Percentiles rank a stretch among this genome's conserved stretches.
These are phyloP conservation scores for Lordiphosa stackelbergi DNA, from an alignment of 1,140 invertebrate genomes.

Conservation along the genomic window DNA sequence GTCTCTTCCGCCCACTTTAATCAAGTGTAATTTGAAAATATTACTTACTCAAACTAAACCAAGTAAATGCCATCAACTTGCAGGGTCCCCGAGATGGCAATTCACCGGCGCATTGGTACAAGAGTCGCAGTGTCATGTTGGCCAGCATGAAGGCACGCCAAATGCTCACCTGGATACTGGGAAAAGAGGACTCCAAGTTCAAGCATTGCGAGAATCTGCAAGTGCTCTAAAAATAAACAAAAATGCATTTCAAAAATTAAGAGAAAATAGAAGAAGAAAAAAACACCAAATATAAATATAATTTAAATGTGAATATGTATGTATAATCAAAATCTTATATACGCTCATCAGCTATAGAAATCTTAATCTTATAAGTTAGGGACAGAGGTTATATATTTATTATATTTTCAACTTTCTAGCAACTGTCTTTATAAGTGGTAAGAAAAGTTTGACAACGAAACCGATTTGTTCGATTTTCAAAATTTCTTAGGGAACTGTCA, in stretches of 20 bases:
- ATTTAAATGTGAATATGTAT: conserved; percentile 40
- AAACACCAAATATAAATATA: conserved; percentile 13
- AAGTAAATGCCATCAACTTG: conserved; percentile 9
- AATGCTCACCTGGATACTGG: conserved; percentile 93
- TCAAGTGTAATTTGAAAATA: no score
- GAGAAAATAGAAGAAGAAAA: conserved; percentile 26
- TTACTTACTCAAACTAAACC: not conserved
- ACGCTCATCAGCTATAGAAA: no score
- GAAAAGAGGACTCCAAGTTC: conserved; percentile 92
- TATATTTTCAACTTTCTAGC: no score
- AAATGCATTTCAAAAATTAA: conserved; percentile 14
- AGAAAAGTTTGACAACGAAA: conserved; percentile 5
- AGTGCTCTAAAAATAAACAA: conserved; percentile 79
- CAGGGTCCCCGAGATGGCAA: conserved; percentile 79
- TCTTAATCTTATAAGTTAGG: no score
- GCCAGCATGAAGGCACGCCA: conserved; percentile 92
- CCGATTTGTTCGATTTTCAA: conserved; percentile 32
- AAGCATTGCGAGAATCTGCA: conserved; percentile 94
- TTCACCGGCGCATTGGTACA: conserved; percentile 87
- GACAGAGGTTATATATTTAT: no score
- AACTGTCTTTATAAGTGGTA: no score
- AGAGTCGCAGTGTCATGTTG: conserved; percentile 87
- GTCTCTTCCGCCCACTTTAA: not conserved
- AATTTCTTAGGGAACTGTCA: not conserved
- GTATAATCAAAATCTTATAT: conserved; percentile 1